A percentile compares a stretch with the other conserved stretches of the same genome.
Conservation (phyloP, 2,113 vertebrate genomes). For the Nibea albiflora region DNA sequence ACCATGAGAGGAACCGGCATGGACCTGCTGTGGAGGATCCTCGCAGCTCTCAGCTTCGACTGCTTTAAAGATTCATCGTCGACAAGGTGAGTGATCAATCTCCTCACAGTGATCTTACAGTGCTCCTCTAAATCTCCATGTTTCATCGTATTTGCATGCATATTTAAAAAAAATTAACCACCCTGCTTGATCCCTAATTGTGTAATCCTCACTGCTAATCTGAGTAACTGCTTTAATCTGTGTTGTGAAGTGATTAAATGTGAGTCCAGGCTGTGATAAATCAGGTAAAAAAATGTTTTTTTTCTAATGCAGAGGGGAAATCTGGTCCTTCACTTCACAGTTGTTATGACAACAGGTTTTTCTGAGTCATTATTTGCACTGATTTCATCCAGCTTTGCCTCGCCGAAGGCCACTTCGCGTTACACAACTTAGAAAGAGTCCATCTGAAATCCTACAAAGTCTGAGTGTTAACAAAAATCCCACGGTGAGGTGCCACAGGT, state of each 20-base stretch:
- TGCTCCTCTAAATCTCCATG: neutral
- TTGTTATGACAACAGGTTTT: constrained; percentile 68
- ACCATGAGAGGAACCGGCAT: constrained; percentile 77
- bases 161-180: neutral
- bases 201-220: neutral
- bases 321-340: constrained; percentile 18
- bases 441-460: neutral
- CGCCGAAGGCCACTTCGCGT: neutral
- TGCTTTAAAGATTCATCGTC: constrained; percentile 82
- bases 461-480: neutral
- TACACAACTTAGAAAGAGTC: constrained; percentile 8
- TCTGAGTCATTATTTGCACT: constrained; percentile 22
- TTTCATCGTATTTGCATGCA: no score
- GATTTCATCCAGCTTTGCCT: neutral
- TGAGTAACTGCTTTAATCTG: no score
- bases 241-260: neutral
- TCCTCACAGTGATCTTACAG: neutral
- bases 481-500: neutral
- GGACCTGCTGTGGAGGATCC: constrained; percentile 85
- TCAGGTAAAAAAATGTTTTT: neutral
- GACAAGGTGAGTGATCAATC: constrained; percentile 72
- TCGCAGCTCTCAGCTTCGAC: constrained; percentile 83
- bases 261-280: neutral
- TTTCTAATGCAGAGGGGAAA: neutral
- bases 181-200: neutral